Conservation (phyloP, 2,113 vertebrate genomes). For the Chlorocebus sabaeus region DNA sequence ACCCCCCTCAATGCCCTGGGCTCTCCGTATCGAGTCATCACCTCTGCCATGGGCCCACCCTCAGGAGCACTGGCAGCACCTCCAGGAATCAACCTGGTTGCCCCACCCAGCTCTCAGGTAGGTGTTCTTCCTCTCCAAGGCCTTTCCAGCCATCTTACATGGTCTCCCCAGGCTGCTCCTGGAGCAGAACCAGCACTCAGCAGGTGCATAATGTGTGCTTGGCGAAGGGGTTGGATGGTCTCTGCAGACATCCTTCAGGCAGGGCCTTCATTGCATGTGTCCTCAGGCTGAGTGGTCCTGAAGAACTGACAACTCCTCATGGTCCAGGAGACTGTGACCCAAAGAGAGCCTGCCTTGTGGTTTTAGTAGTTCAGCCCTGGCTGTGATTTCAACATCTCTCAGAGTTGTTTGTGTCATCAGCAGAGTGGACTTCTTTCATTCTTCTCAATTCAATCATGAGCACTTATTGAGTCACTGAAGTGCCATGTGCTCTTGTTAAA, state of each 20-base stretch:
- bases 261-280: fast-evolving
- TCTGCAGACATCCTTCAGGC: neutral
- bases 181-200: neutral
- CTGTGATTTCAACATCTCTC: neutral
- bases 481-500: neutral
- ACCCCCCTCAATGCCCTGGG: conserved; percentile 70
- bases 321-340: neutral
- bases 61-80: conserved; percentile 75
- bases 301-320: neutral
- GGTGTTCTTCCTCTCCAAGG: neutral
- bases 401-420: neutral
- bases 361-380: neutral
- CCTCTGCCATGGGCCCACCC: conserved; percentile 79
- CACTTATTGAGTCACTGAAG: neutral
- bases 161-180: neutral
- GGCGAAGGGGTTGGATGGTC: neutral
- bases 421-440: neutral
- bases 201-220: neutral
- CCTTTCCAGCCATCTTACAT: fast-evolving
- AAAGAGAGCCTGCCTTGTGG: too few species aligned
- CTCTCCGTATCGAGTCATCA: conserved; percentile 80
- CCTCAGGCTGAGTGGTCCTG: neutral
- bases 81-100: conserved; percentile 77
- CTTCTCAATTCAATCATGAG: neutral
- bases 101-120: conserved; percentile 81